These are phyloP conservation scores for Brevimyrus niger DNA, from an alignment of 2,113 vertebrate species.

Conservation along the genomic window DNA sequence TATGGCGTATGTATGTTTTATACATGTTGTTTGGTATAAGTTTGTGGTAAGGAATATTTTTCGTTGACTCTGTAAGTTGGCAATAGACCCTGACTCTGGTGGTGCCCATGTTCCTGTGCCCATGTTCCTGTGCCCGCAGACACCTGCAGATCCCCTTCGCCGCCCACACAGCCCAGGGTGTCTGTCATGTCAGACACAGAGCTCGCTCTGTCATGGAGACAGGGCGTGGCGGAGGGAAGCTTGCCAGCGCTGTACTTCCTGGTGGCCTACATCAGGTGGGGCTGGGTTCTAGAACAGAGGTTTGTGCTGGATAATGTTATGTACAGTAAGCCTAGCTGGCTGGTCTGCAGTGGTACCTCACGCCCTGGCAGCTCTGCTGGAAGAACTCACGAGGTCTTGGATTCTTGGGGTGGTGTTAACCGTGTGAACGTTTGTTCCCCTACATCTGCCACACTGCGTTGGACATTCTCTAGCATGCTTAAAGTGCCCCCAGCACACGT, in stretches of 20 bases:
- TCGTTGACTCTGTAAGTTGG: not conserved
- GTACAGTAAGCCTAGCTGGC: not conserved
- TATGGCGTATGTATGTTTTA: not conserved
- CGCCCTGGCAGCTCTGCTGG: not conserved
- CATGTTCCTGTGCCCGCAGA: conserved; percentile 49
- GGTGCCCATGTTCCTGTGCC: not conserved
- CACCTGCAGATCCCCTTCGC: conserved; percentile 72
- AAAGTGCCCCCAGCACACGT: not conserved
- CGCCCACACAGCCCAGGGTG: conserved; percentile 70
- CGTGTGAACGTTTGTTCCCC: not conserved
- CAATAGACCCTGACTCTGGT: not conserved
- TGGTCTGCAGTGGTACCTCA: not conserved
- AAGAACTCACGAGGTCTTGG: not conserved
- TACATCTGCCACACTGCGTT: not conserved
- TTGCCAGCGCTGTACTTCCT: conserved; percentile 73
- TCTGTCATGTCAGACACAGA: conserved; percentile 83
- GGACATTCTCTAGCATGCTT: not conserved
- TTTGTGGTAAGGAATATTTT: not conserved
- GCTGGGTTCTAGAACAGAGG: too few species aligned
- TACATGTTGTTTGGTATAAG: not conserved
- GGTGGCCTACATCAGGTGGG: conserved; percentile 84
- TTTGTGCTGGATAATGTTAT: not conserved
- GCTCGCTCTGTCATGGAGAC: conserved; percentile 85
- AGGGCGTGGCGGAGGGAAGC: conserved; percentile 68
- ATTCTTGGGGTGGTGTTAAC: not conserved